phyloP scores from a whole-genome alignment of 1,140 invertebrate genomes.

The Drosophila azteca region DNA sequence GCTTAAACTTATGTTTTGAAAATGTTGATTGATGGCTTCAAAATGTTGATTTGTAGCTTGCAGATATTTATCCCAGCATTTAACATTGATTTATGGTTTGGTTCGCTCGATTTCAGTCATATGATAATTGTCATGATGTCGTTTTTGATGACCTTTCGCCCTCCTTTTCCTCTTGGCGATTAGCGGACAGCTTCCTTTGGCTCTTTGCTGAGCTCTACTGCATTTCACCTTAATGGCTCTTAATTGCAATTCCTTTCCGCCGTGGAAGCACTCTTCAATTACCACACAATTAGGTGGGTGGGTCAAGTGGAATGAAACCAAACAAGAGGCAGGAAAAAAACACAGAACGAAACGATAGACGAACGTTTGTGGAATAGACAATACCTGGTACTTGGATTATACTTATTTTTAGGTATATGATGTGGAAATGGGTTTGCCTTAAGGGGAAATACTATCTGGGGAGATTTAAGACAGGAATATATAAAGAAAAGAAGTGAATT shows the following conservation, averaged over 20 bases:
- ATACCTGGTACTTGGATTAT: not conserved
- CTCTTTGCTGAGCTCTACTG: conserved; percentile 19
- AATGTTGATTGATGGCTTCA: conserved; percentile 45
- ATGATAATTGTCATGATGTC: conserved; percentile 6
- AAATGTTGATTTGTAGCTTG: conserved; percentile 30
- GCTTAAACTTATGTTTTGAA: conserved; percentile 9
- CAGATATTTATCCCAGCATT: conserved; percentile 19
- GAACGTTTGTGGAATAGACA: not conserved
- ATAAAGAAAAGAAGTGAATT: too few species aligned
- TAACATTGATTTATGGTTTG: conserved; percentile 41
- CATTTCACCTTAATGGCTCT: conserved; percentile 33
- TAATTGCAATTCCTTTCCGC: conserved; percentile 28
- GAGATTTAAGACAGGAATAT: too few species aligned
- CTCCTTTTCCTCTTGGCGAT: too few species aligned
- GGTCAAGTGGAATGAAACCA: conserved; percentile 22
- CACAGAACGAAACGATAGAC: too few species aligned
- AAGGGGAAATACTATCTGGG: too few species aligned
- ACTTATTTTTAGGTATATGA: too few species aligned
- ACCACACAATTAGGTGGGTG: conserved; percentile 34
- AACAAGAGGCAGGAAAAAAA: conserved; percentile 1
- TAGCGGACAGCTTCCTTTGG: not conserved
- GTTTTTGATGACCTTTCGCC: too few species aligned
- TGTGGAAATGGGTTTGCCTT: too few species aligned
- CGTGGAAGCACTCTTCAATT: conserved; percentile 41
- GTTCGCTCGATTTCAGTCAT: conserved; percentile 39